phyloP scores from a whole-genome alignment of 2,797 vertebrate genomes.

The Remorina albescens region DNA sequence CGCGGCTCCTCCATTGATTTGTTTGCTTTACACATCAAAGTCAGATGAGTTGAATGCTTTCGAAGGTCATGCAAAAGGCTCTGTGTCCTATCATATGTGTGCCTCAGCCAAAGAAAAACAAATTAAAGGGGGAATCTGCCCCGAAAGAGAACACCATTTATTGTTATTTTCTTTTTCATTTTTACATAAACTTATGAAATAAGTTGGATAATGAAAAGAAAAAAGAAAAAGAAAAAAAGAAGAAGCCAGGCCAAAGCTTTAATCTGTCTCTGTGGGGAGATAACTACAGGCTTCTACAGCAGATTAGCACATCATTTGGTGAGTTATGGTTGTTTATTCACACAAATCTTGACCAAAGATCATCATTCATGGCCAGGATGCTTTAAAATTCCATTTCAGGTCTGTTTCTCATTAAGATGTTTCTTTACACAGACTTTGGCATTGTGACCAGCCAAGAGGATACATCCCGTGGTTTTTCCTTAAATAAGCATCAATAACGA shows the following conservation, averaged over 20 bases:
- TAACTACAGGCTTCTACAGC: not conserved
- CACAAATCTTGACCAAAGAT: constrained; percentile 1
- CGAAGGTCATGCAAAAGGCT: constrained; percentile 66
- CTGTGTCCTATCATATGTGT: constrained; percentile 45
- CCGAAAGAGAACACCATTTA: constrained; percentile 12
- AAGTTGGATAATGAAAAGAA: constrained; percentile 28
- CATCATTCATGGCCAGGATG: not conserved
- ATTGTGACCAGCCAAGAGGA: constrained; percentile 19
- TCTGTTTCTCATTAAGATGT: constrained; percentile 6
- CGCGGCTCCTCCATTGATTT: constrained; percentile 60
- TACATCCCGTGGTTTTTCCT: constrained; percentile 9
- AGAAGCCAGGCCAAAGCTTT: constrained; percentile 28
- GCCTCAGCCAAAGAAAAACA: constrained; percentile 44
- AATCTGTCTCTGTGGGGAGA: constrained; percentile 18
- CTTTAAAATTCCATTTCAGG: constrained; percentile 13
- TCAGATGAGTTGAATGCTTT: constrained; percentile 66
- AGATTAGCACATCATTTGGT: constrained; percentile 25
- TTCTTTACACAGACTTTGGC: constrained; percentile 14
- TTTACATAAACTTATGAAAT: constrained; percentile 4
- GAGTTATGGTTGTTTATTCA: not conserved
- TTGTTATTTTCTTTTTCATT: not conserved
- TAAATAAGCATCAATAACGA: constrained; percentile 25
- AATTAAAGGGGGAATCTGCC: constrained; percentile 27
- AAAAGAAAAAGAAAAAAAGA: constrained; percentile 10
- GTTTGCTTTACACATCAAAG: constrained; percentile 76